Evolutionary conservation across 2,888 invertebrate species (phyloP).

Genomic region (Eupithecia pulchellata): DNA sequence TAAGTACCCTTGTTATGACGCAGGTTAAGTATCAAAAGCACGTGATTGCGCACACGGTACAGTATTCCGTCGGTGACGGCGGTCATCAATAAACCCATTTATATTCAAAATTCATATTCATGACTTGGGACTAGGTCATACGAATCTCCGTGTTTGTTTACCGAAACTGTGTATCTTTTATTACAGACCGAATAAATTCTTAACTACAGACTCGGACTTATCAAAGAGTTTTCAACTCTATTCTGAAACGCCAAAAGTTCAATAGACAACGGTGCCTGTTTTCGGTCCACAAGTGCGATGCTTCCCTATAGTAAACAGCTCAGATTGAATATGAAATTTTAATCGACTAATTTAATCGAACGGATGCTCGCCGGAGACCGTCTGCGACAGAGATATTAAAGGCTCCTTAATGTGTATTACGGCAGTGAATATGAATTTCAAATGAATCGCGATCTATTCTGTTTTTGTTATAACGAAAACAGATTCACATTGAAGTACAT

Average conservation of each 20-base stretch:
- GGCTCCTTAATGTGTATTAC: conserved; percentile 48
- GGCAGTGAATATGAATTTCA: conserved; percentile 41
- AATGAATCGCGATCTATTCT: conserved; percentile 15
- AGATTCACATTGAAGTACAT: background rate
- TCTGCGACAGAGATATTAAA: conserved; percentile 65
- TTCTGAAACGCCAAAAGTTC: conserved; percentile 28
- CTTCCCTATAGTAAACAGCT: conserved; percentile 87
- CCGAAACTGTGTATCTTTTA: conserved; percentile 55
- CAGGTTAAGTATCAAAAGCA: too few relatives aligned
- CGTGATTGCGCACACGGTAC: background rate
- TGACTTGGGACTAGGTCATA: conserved; percentile 6
- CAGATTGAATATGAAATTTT: conserved; percentile 93
- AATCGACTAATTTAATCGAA: conserved; percentile 90
- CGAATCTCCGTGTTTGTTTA: conserved; percentile 42
- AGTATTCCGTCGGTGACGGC: background rate
- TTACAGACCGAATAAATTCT: conserved; percentile 62
- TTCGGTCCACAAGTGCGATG: conserved; percentile 54
- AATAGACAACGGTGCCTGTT: conserved; percentile 42
- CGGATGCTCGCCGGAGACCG: conserved; percentile 64
- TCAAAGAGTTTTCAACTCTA: conserved; percentile 42
- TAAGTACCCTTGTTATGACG: too few relatives aligned
- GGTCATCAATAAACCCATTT: conserved; percentile 23
- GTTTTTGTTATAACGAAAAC: background rate
- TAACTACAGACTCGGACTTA: conserved; percentile 43
- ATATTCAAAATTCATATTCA: conserved; percentile 10